phyloP scores from a whole-genome alignment of 2,113 vertebrate genomes.

The Syngnathoides biaculeatus region DNA sequence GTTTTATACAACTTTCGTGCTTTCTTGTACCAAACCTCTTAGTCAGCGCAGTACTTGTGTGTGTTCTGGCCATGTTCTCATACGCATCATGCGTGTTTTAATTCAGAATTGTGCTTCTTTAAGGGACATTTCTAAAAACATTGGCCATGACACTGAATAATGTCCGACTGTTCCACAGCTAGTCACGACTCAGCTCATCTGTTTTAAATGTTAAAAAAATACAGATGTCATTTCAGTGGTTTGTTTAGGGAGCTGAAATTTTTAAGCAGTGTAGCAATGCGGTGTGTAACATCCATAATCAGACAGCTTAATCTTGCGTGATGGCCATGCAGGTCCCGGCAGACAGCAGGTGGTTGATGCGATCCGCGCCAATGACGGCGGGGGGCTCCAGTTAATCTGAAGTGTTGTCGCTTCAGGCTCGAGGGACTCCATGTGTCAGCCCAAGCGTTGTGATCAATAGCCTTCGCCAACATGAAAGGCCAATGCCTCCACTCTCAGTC shows the following conservation, averaged over 20 bases:
- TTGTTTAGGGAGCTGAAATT: neutral
- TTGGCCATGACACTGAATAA: no score
- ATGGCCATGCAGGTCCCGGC: constrained; percentile 31
- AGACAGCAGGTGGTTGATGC: constrained; percentile 23
- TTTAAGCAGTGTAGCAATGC: constrained; percentile 17
- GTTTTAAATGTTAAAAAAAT: no score
- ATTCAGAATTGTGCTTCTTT: no score
- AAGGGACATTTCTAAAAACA: no score
- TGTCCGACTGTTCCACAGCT: no score
- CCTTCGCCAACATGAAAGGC: constrained; percentile 27
- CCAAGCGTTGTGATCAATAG: constrained; percentile 51
- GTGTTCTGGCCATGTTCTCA: no score
- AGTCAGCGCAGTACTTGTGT: no score
- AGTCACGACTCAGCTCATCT: no score
- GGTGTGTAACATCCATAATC: constrained; percentile 50
- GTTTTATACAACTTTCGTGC: no score
- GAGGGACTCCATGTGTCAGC: constrained; percentile 42
- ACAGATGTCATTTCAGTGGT: neutral
- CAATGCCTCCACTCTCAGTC: constrained; percentile 37
- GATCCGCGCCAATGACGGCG: neutral
- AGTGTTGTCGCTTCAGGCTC: constrained; percentile 42
- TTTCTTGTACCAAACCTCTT: no score
- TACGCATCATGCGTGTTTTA: no score
- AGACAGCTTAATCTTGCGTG: constrained; percentile 45
- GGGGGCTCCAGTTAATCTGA: constrained; percentile 47